Percentiles rank a stretch among this genome's conserved stretches.
phyloP scores from a whole-genome alignment of 1,140 invertebrate genomes.

The Camponotus vicinus region DNA sequence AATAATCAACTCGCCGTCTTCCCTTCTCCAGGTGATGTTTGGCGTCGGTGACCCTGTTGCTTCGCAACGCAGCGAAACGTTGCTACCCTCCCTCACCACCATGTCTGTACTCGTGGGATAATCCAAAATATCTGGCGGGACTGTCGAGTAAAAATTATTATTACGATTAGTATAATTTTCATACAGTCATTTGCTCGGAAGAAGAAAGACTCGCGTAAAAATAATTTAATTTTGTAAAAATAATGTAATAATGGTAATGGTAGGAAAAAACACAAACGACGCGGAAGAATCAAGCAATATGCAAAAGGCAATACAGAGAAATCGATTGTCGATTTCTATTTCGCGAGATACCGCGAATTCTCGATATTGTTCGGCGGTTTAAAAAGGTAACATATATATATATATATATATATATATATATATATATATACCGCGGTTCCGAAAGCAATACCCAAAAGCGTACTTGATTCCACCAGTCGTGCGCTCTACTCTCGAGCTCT shows the following conservation, averaged over 20 bases:
- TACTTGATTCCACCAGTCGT: conserved; percentile 37
- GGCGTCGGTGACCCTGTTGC: conserved; percentile 93
- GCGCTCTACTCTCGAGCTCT: neutral
- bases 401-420: too few species aligned
- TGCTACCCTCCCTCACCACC: conserved; percentile 94
- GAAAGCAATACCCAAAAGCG: conserved; percentile 18
- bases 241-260: neutral
- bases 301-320: neutral
- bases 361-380: conserved; percentile 12
- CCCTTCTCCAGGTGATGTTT: conserved; percentile 93
- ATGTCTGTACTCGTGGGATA: conserved; percentile 95
- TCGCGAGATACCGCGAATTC: conserved; percentile 47
- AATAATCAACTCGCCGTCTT: conserved; percentile 90
- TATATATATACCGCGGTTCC: neutral
- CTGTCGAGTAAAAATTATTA: conserved; percentile 84
- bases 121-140: conserved; percentile 95
- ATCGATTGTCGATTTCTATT: conserved; percentile 19
- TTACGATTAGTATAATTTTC: neutral
- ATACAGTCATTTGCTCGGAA: neutral
- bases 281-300: too few species aligned
- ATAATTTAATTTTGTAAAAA: conserved; percentile 14
- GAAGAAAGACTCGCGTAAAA: neutral
- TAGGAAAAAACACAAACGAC: neutral
- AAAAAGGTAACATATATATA: neutral
- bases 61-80: conserved; percentile 93